phyloP scores from a whole-genome alignment of 2,888 invertebrate genomes.

The Trachelus stipa region DNA sequence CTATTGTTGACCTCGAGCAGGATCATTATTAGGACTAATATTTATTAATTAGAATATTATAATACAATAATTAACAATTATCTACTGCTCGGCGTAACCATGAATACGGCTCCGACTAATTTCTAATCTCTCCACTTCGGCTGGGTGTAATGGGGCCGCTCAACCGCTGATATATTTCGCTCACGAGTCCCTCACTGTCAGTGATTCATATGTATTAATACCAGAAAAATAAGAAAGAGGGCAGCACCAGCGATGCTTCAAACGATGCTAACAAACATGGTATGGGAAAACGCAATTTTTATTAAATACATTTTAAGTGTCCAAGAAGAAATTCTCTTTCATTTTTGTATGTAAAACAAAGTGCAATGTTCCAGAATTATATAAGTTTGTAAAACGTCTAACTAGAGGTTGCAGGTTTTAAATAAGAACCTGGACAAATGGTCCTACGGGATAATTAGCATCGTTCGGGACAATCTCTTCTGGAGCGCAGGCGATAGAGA shows the following conservation, averaged over 20 bases:
- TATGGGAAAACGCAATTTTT: not conserved
- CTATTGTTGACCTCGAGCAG: constrained; percentile 99
- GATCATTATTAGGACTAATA: constrained; percentile 77
- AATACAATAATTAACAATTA: constrained; percentile 59
- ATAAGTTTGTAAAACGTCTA: not conserved
- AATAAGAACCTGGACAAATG: not conserved
- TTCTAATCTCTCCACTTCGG: constrained; percentile 45
- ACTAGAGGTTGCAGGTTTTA: not conserved
- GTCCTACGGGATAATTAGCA: not conserved
- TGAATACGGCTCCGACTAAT: constrained; percentile 52
- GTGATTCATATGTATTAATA: not conserved
- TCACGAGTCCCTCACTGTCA: not conserved
- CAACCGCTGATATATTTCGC: not conserved
- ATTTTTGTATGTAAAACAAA: not conserved
- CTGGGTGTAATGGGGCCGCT: constrained; percentile 13
- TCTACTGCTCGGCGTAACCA: constrained; percentile 54
- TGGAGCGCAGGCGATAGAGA: not conserved
- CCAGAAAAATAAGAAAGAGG: not conserved
- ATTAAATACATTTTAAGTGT: not conserved
- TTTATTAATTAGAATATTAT: constrained; percentile 45
- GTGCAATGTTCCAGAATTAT: not conserved
- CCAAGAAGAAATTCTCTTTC: too few relatives aligned
- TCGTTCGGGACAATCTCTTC: not conserved
- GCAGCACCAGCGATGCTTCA: not conserved
- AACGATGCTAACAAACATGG: not conserved